Percentiles rank a stretch among this genome's conserved stretches.
These are phyloP conservation scores for Thymelicus lineola DNA, from an alignment of 2,888 invertebrate species.

Conservation along the genomic window DNA sequence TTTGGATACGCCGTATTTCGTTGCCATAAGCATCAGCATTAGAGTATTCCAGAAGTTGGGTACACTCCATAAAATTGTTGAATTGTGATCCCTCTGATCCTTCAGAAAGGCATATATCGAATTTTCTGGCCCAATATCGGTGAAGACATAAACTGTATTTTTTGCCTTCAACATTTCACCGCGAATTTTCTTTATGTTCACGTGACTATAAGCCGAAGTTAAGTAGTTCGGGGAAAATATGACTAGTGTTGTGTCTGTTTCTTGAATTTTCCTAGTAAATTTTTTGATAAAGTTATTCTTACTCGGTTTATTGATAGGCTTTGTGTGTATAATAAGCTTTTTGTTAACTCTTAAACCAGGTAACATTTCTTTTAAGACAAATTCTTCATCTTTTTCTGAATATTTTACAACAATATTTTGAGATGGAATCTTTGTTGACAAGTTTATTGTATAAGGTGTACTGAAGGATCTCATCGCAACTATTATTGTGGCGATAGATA, in stretches of 20 bases:
- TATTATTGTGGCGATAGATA: conserved; percentile 53
- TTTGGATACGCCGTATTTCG: conserved; percentile 40
- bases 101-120: conserved; percentile 76
- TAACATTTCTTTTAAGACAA: conserved; percentile 67
- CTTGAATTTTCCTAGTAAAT: conserved; percentile 52
- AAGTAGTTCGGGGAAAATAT: conserved; percentile 76
- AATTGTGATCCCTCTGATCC: conserved; percentile 67
- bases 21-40: conserved; percentile 50
- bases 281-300: conserved; percentile 53
- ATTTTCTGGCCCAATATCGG: conserved; percentile 73
- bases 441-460: neutral
- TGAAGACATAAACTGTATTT: conserved; percentile 71
- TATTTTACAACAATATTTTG: conserved; percentile 60
- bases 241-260: conserved; percentile 57
- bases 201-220: conserved; percentile 69
- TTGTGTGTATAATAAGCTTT: conserved; percentile 56
- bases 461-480: conserved; percentile 20
- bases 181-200: conserved; percentile 75
- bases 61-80: conserved; percentile 70
- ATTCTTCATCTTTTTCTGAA: conserved; percentile 67
- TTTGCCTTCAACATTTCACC: conserved; percentile 70
- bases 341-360: conserved; percentile 61
- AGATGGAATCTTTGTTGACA: conserved; percentile 35
- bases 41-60: conserved; percentile 71
- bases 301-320: conserved; percentile 49